phyloP scores from a whole-genome alignment of 64 coral and sea anemone species.

The Acropora tenuis region DNA sequence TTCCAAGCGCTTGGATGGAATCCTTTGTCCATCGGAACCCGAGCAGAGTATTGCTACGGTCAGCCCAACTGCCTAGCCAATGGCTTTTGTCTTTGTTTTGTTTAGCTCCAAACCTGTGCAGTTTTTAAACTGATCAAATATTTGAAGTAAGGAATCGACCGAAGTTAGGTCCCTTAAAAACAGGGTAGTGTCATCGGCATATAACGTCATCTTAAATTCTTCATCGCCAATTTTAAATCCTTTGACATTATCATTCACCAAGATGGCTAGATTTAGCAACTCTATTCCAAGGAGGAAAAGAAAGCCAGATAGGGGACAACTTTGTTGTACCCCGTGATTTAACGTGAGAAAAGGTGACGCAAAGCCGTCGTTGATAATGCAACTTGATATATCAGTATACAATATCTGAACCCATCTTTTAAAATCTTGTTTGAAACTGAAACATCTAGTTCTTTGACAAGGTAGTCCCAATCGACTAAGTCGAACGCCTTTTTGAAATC shows the following conservation, averaged over 20 bases:
- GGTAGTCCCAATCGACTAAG: background rate
- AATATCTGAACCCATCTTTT: background rate
- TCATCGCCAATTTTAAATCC: background rate
- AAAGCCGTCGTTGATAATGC: background rate
- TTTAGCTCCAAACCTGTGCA: background rate
- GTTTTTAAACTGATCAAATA: background rate
- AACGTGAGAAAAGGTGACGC: background rate
- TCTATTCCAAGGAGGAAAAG: background rate
- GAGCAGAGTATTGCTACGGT: background rate
- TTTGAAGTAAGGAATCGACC: background rate
- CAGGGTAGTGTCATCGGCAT: background rate
- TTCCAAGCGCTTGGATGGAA: background rate
- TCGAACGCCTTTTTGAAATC: slow-evolving; percentile 45
- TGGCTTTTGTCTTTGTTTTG: background rate
- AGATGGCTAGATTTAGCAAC: too few species aligned
- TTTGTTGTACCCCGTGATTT: background rate
- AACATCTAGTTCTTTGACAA: background rate
- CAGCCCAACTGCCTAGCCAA: background rate
- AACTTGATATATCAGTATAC: slow-evolving; percentile 1
- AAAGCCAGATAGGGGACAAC: background rate
- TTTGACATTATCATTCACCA: background rate
- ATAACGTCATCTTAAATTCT: background rate
- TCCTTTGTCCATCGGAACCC: background rate
- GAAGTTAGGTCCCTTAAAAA: background rate
- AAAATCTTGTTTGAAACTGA: background rate